Evolutionary conservation across 53 echinoderm and acorn worm genomes (phyloP), one percentile per base, ranked within the genome.

Genomic region (Luidia sarsii): DNA sequence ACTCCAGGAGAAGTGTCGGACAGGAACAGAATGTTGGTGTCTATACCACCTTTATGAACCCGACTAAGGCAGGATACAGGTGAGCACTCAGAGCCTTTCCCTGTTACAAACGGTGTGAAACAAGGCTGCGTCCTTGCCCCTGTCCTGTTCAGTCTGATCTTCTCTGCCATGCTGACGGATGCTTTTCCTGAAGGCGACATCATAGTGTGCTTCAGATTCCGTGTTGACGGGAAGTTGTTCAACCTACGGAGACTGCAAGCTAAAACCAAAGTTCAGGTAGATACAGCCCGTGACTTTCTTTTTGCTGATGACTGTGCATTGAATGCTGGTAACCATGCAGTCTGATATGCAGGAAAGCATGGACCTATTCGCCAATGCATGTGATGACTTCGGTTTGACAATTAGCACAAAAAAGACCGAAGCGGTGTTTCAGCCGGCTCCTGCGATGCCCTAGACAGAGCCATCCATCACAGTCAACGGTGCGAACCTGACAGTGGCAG

Each of bases 1-100:
- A 45, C 20, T 29, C 30, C 80, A 80, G 59, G 81, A 81, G 38
- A 66, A 81, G 39, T 51, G 53, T 54, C n/a, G n/a, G 41, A 7
- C 33, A 30, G 77, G 77, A 77, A 16, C 77, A 59, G 30, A 7
- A 43, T 22, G 1, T 13, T 3, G 35, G 50, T 13, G 36, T 68
- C 13, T 65, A 39, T 23, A n/a, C 29, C 21, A 65, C 39, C 65
- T 39, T 65, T 22, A 23, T 39, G 1, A 41, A 65, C 22, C 41
- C 13, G 65, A 65, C 65, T 10, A 65, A 65, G 39, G 65, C 65
- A 41, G 41, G 41, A 41, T 11, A 11, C 6, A 6, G 41, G 41
- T 7, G 6, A 41, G 6, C 6, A 6, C 41, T 41, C 41, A 7
- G 41, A 41, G 11, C 6, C 41, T 11, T 41, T 41, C 11, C 41